Conservation (phyloP, 1,140 invertebrate species). For the Carposina sasakii region DNA sequence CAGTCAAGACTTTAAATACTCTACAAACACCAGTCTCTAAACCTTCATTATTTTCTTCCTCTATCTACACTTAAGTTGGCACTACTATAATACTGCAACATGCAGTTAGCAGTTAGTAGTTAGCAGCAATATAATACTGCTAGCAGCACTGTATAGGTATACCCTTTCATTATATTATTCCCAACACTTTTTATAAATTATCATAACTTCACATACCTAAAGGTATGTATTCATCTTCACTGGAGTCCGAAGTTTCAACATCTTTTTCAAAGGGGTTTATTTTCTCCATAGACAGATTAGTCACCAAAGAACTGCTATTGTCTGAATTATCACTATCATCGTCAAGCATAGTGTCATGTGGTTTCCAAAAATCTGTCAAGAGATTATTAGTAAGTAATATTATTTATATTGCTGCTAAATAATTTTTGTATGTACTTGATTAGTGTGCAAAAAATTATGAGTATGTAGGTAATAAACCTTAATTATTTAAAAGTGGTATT, state of each 20-base stretch:
- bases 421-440: too few relatives aligned
- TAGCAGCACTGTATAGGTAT: background rate
- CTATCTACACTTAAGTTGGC: too few relatives aligned
- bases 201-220: slow-evolving; percentile 30
- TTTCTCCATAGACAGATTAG: slow-evolving; percentile 60
- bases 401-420: background rate
- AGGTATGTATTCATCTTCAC: slow-evolving; percentile 66
- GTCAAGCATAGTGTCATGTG: slow-evolving; percentile 51
- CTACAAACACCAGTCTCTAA: too few relatives aligned
- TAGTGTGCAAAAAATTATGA: too few relatives aligned
- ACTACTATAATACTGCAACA: too few relatives aligned
- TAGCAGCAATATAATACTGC: background rate
- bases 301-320: slow-evolving; percentile 59
- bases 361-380: slow-evolving; percentile 61
- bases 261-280: slow-evolving; percentile 50
- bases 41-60: too few relatives aligned
- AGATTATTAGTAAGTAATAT: slow-evolving; percentile 3
- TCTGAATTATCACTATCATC: slow-evolving; percentile 65
- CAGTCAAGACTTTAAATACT: too few relatives aligned
- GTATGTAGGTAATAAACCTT: too few relatives aligned
- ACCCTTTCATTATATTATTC: background rate
- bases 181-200: background rate
- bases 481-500: too few relatives aligned
- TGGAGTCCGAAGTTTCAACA: slow-evolving; percentile 56
- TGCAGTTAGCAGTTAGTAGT: too few relatives aligned